A percentile compares a stretch with the other conserved stretches of the same genome.
Evolutionary conservation across 2,888 invertebrate species (phyloP).

Genomic region (Epicampocera succincta): DNA sequence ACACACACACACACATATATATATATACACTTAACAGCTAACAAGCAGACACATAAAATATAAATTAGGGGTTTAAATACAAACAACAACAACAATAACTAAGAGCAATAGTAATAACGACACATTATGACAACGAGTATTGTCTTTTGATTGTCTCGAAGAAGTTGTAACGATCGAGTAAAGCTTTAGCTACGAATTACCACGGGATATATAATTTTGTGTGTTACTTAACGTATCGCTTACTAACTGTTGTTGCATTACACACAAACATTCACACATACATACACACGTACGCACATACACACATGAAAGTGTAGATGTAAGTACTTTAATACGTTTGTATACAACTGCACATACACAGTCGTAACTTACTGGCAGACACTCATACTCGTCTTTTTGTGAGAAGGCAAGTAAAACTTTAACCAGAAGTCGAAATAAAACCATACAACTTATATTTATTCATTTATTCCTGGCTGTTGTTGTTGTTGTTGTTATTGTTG

Average conservation of each 20-base stretch:
- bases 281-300: background rate
- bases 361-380: no score
- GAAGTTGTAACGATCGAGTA: slow-evolving; percentile 31
- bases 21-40: no score
- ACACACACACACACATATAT: background rate
- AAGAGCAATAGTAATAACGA: slow-evolving; percentile 30
- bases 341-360: no score
- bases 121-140: slow-evolving; percentile 49
- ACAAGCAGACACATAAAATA: slow-evolving; percentile 34
- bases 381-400: no score
- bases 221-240: slow-evolving; percentile 43
- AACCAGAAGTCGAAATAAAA: slow-evolving; percentile 52
- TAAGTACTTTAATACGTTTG: background rate
- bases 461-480: slow-evolving; percentile 41
- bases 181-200: slow-evolving; percentile 34
- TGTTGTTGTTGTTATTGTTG: background rate
- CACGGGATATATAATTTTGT: slow-evolving; percentile 13
- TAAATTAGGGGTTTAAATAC: slow-evolving; percentile 35
- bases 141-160: slow-evolving; percentile 63
- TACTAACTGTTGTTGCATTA: slow-evolving; percentile 51
- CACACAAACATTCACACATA: background rate
- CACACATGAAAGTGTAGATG: no score
- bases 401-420: slow-evolving; percentile 12
- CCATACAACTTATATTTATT: slow-evolving; percentile 57
- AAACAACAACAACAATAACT: slow-evolving; percentile 14